phyloP scores from a whole-genome alignment of 2,113 vertebrate genomes.

The Chamaea fasciata region DNA sequence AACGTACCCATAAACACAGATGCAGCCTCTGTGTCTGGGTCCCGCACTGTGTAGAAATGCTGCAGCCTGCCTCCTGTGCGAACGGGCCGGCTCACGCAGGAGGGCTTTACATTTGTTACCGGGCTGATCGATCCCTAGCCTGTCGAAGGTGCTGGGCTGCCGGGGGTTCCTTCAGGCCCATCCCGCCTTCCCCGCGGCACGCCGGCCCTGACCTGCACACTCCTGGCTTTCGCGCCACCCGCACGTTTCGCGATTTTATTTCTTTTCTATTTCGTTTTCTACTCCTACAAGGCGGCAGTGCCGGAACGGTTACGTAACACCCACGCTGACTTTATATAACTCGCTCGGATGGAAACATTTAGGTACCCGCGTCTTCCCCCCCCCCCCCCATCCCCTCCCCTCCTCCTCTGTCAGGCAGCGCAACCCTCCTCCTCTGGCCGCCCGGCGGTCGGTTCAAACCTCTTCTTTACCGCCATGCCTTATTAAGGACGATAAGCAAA shows the following conservation, averaged over 20 bases:
- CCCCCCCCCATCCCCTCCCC: background rate
- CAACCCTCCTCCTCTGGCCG: too few relatives aligned
- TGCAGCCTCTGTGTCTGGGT: accelerated
- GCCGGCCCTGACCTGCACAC: accelerated
- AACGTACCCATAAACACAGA: accelerated
- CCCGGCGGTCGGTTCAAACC: background rate
- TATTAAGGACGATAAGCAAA: background rate
- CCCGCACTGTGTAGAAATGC: accelerated
- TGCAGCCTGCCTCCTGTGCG: accelerated
- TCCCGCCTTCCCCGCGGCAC: background rate
- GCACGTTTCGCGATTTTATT: accelerated
- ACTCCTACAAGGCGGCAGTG: background rate
- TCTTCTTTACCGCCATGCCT: background rate
- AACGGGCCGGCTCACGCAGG: accelerated
- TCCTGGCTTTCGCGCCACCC: accelerated
- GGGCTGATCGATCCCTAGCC: accelerated
- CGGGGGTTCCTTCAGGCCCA: background rate
- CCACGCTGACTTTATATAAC: background rate
- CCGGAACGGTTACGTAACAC: background rate
- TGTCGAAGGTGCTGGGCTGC: accelerated
- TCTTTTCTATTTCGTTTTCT: background rate
- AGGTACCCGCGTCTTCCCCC: background rate
- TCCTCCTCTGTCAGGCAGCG: too few relatives aligned
- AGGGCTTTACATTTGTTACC: accelerated
- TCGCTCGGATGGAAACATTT: background rate